Conservation (phyloP, 2,113 vertebrate genomes). For the Phocoena sinus region DNA sequence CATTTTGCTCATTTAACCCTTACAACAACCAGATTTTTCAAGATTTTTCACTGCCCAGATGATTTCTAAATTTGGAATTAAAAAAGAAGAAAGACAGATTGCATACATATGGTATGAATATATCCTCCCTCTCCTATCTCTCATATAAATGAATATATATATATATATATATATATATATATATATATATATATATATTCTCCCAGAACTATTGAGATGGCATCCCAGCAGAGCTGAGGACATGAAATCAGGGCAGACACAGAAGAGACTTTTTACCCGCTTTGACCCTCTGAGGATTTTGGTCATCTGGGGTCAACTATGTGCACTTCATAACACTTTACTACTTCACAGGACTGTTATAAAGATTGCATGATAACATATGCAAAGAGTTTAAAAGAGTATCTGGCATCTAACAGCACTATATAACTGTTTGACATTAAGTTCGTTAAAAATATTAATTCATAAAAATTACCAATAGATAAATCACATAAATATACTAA, state of each 20-base stretch:
- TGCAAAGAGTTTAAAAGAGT: not conserved
- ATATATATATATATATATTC: not conserved
- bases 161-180: not conserved
- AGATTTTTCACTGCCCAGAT: too few relatives aligned
- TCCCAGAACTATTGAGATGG: not conserved
- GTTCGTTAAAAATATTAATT: not conserved
- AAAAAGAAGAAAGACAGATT: too few relatives aligned
- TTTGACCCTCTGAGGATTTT: not conserved
- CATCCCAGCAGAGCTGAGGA: not conserved
- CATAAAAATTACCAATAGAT: not conserved
- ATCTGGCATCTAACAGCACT: not conserved
- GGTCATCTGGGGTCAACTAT: not conserved
- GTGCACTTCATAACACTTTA: not conserved
- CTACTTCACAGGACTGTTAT: not conserved
- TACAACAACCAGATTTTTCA: too few relatives aligned
- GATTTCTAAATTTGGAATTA: too few relatives aligned
- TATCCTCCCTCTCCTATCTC: not conserved
- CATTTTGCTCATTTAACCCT: too few relatives aligned
- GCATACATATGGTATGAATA: not conserved
- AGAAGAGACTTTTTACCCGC: not conserved
- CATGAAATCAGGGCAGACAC: not conserved
- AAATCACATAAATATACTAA: not conserved
- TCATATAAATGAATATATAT: not conserved
- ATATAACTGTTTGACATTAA: not conserved
- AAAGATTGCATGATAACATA: not conserved